Percentiles rank a stretch among this genome's conserved stretches.
These are phyloP conservation scores for Zoanthus sociatus DNA, from an alignment of 92 coral and sea anemone genomes.

Conservation along the genomic window DNA sequence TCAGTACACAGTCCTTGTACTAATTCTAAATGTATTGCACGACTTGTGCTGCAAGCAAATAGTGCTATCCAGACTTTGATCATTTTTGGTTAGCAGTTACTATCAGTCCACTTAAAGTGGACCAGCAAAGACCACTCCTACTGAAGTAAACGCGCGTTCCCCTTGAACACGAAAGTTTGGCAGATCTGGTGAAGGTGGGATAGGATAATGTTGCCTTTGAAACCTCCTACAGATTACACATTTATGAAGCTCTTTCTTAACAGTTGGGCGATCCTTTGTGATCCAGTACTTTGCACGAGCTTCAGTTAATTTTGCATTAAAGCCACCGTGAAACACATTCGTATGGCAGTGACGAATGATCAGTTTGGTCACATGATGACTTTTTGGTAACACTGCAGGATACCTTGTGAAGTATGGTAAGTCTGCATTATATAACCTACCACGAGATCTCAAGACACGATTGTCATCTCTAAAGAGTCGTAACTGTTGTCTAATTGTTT, in stretches of 20 bases:
- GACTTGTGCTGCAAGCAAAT: constrained; percentile 19
- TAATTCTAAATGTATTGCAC: constrained; percentile 43
- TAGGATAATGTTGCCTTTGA: constrained; percentile 24
- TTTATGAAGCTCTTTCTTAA: not conserved
- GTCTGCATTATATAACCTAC: not conserved
- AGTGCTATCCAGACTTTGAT: constrained; percentile 9
- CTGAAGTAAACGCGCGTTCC: constrained; percentile 30
- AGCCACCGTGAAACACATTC: constrained; percentile 21
- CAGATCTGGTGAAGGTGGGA: constrained; percentile 19
- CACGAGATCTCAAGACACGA: constrained; percentile 4
- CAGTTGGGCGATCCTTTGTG: constrained; percentile 21
- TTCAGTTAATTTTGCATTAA: constrained; percentile 7
- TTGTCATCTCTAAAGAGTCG: constrained; percentile 23
- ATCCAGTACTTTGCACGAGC: constrained; percentile 31
- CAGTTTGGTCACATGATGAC: constrained; percentile 18
- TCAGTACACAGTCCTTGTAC: constrained; percentile 17
- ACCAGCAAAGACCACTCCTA: constrained; percentile 43
- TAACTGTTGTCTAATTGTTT: not conserved
- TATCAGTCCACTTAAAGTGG: not conserved
- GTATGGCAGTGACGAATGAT: constrained; percentile 16
- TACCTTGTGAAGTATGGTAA: not conserved
- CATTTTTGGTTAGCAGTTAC: constrained; percentile 5
- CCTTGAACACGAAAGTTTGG: constrained; percentile 45
- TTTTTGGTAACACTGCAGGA: constrained; percentile 14
- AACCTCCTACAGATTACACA: constrained; percentile 14